Percentiles rank a stretch among this genome's conserved stretches.
phyloP scores from a whole-genome alignment of 2,888 invertebrate species.

The Pandemis heparana region DNA sequence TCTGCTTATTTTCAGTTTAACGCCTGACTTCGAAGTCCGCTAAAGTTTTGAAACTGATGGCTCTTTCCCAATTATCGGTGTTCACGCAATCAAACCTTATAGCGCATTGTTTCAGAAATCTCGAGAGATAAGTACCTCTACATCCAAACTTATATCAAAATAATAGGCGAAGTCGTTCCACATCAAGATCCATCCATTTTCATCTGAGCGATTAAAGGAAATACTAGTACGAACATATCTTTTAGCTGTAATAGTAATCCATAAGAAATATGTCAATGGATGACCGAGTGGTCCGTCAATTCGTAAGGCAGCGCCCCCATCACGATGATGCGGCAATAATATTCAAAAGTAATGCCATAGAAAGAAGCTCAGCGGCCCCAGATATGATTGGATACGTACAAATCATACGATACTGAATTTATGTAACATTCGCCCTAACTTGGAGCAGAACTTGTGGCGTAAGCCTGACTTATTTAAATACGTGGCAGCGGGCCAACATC shows the following conservation, averaged over 20 bases:
- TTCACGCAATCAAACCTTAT: background rate
- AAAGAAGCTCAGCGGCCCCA: background rate
- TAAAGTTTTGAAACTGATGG: background rate
- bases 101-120: background rate
- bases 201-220: background rate
- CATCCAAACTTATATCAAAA: background rate
- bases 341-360: constrained; percentile 17
- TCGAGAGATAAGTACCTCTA: background rate
- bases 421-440: constrained; percentile 23
- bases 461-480: constrained; percentile 42
- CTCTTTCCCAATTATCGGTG: background rate
- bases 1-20: background rate
- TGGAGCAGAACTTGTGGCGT: constrained; percentile 38
- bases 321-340: background rate
- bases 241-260: background rate
- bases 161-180: background rate
- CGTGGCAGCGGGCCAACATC: constrained; percentile 49
- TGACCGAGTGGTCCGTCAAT: constrained; percentile 1
- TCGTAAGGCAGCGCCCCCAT: background rate
- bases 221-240: background rate
- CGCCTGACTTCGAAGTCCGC: background rate
- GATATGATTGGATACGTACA: background rate
- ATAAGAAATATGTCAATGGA: constrained; percentile 4
- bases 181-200: background rate
- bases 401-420: constrained; percentile 11